These are phyloP conservation scores for Morinoia aosen DNA, from an alignment of 2,888 invertebrate species.

Conservation along the genomic window DNA sequence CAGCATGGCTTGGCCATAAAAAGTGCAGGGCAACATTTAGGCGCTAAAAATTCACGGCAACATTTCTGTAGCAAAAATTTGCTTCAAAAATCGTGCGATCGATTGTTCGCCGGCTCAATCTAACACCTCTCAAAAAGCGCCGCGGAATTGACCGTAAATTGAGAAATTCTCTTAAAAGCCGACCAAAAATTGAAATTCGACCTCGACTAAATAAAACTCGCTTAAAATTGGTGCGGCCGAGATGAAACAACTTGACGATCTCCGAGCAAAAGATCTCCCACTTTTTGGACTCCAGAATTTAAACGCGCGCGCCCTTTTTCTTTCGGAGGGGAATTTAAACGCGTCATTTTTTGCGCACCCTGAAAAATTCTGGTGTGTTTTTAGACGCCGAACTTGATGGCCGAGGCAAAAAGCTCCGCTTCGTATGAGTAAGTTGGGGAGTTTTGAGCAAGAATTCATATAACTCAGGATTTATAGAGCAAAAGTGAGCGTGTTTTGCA, in stretches of 20 bases:
- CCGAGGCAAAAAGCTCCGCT: constrained; percentile 21
- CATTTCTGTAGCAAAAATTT: constrained; percentile 33
- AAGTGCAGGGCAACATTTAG: not conserved
- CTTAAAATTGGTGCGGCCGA: constrained; percentile 46
- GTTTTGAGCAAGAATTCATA: constrained; percentile 36
- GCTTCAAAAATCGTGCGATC: not conserved
- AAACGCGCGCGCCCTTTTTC: constrained; percentile 34
- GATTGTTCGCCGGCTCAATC: constrained; percentile 51
- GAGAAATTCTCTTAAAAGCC: constrained; percentile 54
- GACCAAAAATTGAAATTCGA: constrained; percentile 54
- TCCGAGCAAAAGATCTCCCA: constrained; percentile 28
- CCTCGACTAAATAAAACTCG: constrained; percentile 52
- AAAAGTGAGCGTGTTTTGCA: constrained; percentile 28
- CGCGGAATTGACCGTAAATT: constrained; percentile 55
- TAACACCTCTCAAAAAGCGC: constrained; percentile 43
- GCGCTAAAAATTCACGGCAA: constrained; percentile 18
- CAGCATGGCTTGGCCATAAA: constrained; percentile 3
- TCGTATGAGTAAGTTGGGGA: constrained; percentile 46
- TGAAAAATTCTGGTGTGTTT: not conserved
- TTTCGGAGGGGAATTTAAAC: constrained; percentile 43
- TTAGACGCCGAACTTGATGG: constrained; percentile 47
- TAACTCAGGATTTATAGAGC: constrained; percentile 46
- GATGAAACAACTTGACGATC: constrained; percentile 53
- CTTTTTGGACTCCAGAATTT: constrained; percentile 27
- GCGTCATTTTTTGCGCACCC: not conserved